Base-by-base conservation (phyloP, 2,888 invertebrate genomes). In the Orthonychiurus folsomi region DNA sequence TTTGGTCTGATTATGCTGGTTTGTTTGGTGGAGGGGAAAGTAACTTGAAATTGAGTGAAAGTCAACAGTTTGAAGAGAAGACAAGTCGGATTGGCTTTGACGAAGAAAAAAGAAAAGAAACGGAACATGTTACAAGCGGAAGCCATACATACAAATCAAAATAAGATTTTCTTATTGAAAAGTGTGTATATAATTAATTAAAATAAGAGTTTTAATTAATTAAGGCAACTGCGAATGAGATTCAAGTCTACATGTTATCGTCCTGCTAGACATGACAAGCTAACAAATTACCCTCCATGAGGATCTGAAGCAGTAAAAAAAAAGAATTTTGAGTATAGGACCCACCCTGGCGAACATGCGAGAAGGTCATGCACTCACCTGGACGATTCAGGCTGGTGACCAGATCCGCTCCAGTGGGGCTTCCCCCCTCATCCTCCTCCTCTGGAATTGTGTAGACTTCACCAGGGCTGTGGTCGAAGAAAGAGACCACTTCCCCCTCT, bases 381-480 rank as follows among this genome's bases (percentile, higher is more conserved):
- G 70, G 69, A 62, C 71, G 73, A 60, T 77, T 75, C 64, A 78
- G 75, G 67, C 78, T 77, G 68, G 78, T 78, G 50, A 79, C 79
- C 63, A 79, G 77, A 69, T 79, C 79, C 23, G 76, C 75, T 62
- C 77, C 76, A 52, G 78, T 79, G 27, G 79, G 79, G 66, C 78
- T 78, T 60, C 76, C 75, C 50, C 77, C 75, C 73, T 80, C 79
- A 68, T 79, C 79, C 69, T 79, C 79, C 71, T 79, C 80, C 72
- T 80, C 80, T 12, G 77, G 79, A 63, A 80, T 80, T 60, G 80
- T 80, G 74, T 80, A 80, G 28, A 80, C 80, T 71, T 79, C 79
- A 37, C 79, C 78, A n/a, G 78, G 77, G 68, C 75, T 77, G 73
- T 77, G 77, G 62, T 77, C 77, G 70, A 76, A 77, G 72, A 75